A percentile compares a stretch with the other conserved stretches of the same genome.
Conservation (phyloP, 2,113 vertebrate species). For the Polyodon spathula region DNA sequence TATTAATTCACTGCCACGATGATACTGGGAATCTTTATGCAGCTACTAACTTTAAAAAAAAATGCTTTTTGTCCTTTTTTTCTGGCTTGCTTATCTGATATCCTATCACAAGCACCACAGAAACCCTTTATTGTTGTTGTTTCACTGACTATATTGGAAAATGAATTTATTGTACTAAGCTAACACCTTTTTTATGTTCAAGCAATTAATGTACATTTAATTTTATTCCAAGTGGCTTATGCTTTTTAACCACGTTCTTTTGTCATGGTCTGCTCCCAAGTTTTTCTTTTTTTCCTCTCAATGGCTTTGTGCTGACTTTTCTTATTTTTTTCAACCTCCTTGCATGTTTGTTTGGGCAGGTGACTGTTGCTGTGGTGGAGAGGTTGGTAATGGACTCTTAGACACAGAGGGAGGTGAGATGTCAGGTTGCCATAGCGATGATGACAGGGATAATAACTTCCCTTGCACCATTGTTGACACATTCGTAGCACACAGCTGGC, state of each 20-base stretch:
- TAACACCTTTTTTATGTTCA: too few relatives aligned
- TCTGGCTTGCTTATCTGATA: too few relatives aligned
- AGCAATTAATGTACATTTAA: constrained; percentile 37
- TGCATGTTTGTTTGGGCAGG: constrained; percentile 38
- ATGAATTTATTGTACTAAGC: too few relatives aligned
- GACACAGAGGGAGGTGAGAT: constrained; percentile 39
- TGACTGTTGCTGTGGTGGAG: constrained; percentile 41
- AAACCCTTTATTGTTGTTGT: too few relatives aligned
- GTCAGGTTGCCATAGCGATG: constrained; percentile 16
- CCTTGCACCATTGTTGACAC: too few relatives aligned
- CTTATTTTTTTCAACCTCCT: constrained; percentile 34
- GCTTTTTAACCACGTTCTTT: constrained; percentile 33
- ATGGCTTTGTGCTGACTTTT: not conserved
- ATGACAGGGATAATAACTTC: constrained; percentile 5
- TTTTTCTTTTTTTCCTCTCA: not conserved
- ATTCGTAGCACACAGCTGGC: too few relatives aligned
- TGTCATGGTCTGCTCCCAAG: not conserved
- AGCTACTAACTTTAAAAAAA: too few relatives aligned
- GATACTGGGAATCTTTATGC: too few relatives aligned
- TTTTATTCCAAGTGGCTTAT: constrained; percentile 32
- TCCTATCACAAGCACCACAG: too few relatives aligned
- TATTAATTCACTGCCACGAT: too few relatives aligned
- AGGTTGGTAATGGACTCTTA: constrained; percentile 35
- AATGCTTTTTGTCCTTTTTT: too few relatives aligned
- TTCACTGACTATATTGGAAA: too few relatives aligned